Base-by-base conservation (phyloP, 2,888 invertebrate genomes). In the Microplitis deprimator region DNA sequence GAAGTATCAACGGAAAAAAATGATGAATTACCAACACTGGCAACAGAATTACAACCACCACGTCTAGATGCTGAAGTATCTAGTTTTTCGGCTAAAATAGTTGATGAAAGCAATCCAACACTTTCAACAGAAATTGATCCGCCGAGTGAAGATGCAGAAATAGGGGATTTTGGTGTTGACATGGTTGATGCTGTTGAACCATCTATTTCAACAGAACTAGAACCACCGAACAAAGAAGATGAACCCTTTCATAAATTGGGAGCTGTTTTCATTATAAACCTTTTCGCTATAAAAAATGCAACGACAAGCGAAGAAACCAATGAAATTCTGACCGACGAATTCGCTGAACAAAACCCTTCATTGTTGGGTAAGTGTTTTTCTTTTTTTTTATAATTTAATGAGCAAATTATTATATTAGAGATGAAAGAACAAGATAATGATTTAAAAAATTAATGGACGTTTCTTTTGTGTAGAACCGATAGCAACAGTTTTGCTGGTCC, bases 211-310 rank as follows among this genome's bases (percentile, higher is more conserved):
- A 17, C 20, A 6, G 62, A 62, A 5, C 79, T 84, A 8, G 10
- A 77, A n/a, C 83, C 84, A 64, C 79, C 83, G 62, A 78, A 80
- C 0, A 79, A 81, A 7, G 81, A 81, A 6, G 17, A 67, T 16
- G 61, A 71, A 20, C 68, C 62, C 7, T 67, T 13, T 2, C 81
- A 69, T n/a, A 29, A 29, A 2, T 79, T 80, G 13, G 84, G 83
- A 10, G 77, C 84, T 6, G 72, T 89, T 1, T 89, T 86, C 73
- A 72, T 89, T 6, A 84, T 89, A 62, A 89, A 89, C 79, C 76
- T 89, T 6, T 88, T 81, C 69, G 89, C 86, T 1, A 79, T 89
- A 13, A 86, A 84, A 75, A 89, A 89, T 71, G 61, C 72, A 10
- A 84, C 8, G 4, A 50, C 85, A n/a, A 67, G 81, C 65, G 85